Conservation (phyloP, 2,113 vertebrate species). For the Pelecanoides urinatrix region DNA sequence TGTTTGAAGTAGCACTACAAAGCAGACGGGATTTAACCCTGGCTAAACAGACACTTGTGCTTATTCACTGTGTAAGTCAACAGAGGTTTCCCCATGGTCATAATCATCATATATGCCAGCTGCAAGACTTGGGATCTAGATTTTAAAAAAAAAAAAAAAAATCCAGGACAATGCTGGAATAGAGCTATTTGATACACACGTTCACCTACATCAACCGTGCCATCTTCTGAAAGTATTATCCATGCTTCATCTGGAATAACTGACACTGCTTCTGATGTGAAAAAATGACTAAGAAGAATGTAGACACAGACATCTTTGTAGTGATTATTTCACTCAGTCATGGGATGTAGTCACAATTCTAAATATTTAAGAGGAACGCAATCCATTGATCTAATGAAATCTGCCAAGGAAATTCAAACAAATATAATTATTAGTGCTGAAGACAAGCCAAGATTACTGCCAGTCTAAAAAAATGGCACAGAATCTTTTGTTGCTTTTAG, state of each 20-base stretch:
- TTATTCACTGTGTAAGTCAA: not conserved
- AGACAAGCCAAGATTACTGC: conserved; percentile 10
- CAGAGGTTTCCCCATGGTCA: not conserved
- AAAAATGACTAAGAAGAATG: not conserved
- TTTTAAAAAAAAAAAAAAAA: not conserved
- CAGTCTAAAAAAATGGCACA: not conserved
- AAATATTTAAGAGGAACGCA: conserved; percentile 5
- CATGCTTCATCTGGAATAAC: not conserved
- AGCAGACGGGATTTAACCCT: not conserved
- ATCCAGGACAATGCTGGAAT: not conserved
- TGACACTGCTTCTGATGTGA: not conserved
- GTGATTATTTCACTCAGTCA: not conserved
- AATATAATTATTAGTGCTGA: conserved; percentile 16
- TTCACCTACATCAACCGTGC: not conserved
- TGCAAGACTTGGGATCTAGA: not conserved
- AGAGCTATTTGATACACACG: not conserved
- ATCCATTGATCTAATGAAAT: conserved; percentile 1
- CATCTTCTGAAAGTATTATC: not conserved
- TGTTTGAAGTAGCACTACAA: not conserved
- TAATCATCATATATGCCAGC: not conserved
- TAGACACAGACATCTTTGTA: not conserved
- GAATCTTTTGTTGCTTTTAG: not conserved
- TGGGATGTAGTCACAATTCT: not conserved
- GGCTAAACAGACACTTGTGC: not conserved
- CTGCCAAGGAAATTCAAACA: conserved; percentile 10